Base-by-base conservation (phyloP, 2,888 invertebrate genomes). In the Antheraea yamamai region DNA sequence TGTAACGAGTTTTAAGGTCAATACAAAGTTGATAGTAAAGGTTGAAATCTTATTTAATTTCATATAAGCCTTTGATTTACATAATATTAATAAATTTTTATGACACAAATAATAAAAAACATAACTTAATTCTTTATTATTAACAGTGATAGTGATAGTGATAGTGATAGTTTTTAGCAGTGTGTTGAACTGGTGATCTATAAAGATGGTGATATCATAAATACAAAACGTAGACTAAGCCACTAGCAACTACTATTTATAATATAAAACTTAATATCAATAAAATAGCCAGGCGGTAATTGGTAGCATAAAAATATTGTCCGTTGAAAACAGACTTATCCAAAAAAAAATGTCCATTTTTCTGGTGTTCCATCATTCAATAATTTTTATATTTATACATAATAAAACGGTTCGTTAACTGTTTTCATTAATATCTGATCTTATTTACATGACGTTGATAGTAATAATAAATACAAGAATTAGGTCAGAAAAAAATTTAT, bases 1-100 rank as follows among this genome's bases (percentile, higher is more conserved):
- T 72, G 76, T 80, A 80, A 79, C 75, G 76, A 78, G 77, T 78
- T 66, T 81, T 80, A 81, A 82, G 83, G 81, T 80, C 79, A 80
- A 78, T 74, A 74, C 74, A 74, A 74, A 71, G 64, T 66, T 66
- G 64, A 30, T 66, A 66, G 30, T 64, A 64, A 3, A 14, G 14
- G 64, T 26, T 30, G 6, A 30, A 66, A 4, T 30, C 30, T 30
- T n/a, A 39, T 70, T 70, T 39, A 39, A n/a, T 39, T 10, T 39
- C 20, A 20, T 39, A 70, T 39, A n/a, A n/a, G 39, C 3, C 39
- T 6, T 35, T 68, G 39, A 20, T 20, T n/a, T n/a, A 8, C 10
- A 70, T 35, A 70, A 70, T n/a, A 39, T 30, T 30, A 7, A 68
- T n/a, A 68, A 16, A 14, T 16, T 0, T 16, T 30, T 18, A 30